A percentile compares a stretch with the other conserved stretches of the same genome.
Conservation (phyloP, 1,140 invertebrate genomes). For the Linepithema humile region DNA sequence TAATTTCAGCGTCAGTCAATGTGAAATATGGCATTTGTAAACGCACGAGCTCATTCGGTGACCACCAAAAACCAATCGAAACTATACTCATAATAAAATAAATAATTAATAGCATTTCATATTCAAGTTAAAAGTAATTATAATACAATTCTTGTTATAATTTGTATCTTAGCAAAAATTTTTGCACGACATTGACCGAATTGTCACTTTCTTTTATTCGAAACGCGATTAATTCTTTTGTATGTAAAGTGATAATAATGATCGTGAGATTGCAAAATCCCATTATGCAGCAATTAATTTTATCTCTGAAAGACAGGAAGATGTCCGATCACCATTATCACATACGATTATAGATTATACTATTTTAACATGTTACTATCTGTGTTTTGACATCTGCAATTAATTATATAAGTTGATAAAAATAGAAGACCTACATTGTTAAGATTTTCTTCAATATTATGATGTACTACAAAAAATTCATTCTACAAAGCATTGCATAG, state of each 20-base stretch:
- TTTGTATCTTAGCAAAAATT: background rate
- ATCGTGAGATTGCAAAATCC: constrained; percentile 43
- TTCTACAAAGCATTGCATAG: background rate
- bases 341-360: background rate
- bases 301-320: constrained; percentile 81
- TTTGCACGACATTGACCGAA: constrained; percentile 44
- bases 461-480: background rate
- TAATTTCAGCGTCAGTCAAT: background rate
- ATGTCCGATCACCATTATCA: background rate
- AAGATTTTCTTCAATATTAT: background rate
- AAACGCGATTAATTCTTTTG: constrained; percentile 44
- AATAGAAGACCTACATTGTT: background rate
- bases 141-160: background rate
- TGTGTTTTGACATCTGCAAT: background rate
- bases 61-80: background rate
- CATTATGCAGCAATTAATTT: constrained; percentile 79
- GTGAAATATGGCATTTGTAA: background rate
- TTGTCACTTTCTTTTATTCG: constrained; percentile 51
- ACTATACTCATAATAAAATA: background rate
- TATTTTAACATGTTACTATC: constrained; percentile 25
- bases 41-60: background rate
- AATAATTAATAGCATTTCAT: background rate
- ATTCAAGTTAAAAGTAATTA: background rate
- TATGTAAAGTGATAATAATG: constrained; percentile 25
- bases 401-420: constrained; percentile 12